Conservation (phyloP, 2,113 vertebrate genomes). For the Clinocottus analis region DNA sequence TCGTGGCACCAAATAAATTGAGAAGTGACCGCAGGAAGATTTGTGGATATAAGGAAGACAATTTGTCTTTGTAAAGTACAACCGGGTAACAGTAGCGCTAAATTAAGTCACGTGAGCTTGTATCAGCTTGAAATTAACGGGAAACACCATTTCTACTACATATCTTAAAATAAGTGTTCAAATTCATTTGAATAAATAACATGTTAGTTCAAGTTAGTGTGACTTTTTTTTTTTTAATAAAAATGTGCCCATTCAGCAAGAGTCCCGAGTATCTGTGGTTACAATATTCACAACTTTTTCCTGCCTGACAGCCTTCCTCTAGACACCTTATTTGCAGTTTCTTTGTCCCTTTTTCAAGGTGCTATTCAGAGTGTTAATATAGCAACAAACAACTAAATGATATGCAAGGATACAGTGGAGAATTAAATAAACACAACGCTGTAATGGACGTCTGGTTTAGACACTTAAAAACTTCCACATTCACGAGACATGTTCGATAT, state of each 20-base stretch:
- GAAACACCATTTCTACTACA: not conserved
- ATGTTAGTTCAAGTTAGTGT: not conserved
- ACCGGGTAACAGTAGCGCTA: not conserved
- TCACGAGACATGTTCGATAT: too few species aligned
- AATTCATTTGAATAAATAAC: not conserved
- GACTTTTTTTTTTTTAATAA: not conserved
- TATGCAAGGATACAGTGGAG: too few species aligned
- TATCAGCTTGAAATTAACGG: not conserved
- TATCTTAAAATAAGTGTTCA: not conserved
- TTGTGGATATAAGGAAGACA: not conserved
- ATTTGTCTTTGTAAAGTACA: not conserved
- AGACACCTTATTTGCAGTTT: not conserved
- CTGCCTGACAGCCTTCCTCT: constrained; percentile 1
- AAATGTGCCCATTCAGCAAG: not conserved
- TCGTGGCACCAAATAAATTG: not conserved
- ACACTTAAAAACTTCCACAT: too few species aligned
- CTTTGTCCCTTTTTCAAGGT: not conserved
- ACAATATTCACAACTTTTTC: not conserved
- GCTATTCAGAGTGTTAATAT: too few species aligned
- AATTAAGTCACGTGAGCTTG: not conserved
- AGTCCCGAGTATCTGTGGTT: not conserved
- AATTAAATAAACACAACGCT: too few species aligned
- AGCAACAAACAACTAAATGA: too few species aligned
- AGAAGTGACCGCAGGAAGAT: not conserved
- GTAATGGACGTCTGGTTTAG: too few species aligned